These are phyloP conservation scores for Epinotia brunnichana DNA, from an alignment of 2,888 invertebrate species.

Conservation along the genomic window DNA sequence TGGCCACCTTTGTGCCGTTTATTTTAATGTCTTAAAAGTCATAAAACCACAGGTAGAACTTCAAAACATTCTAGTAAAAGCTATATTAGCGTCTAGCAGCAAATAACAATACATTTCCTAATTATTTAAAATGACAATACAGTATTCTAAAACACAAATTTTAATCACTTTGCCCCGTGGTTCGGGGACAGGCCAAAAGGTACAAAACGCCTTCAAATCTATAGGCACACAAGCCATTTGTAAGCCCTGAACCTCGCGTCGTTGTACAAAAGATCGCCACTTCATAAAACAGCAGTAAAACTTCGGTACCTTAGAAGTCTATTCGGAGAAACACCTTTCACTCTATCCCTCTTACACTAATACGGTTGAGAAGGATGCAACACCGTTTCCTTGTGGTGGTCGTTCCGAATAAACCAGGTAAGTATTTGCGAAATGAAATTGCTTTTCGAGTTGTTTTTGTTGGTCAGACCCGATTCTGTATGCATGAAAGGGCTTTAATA, in stretches of 20 bases:
- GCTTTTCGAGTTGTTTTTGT: conserved; percentile 14
- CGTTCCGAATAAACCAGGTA: conserved; percentile 17
- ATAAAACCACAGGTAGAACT: not conserved
- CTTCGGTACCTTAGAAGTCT: conserved; percentile 25
- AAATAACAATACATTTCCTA: conserved; percentile 10
- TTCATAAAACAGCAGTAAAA: conserved; percentile 29
- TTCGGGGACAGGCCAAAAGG: not conserved
- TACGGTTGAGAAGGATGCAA: conserved; percentile 14
- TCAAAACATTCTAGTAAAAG: not conserved
- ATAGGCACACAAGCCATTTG: not conserved
- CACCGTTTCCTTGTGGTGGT: conserved; percentile 13
- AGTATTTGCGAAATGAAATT: conserved; percentile 17
- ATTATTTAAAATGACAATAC: conserved; percentile 25
- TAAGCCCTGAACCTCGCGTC: not conserved
- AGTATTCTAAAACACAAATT: conserved; percentile 20
- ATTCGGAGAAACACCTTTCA: conserved; percentile 10
- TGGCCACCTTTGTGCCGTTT: too few relatives aligned
- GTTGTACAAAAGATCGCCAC: conserved; percentile 12
- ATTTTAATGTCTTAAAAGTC: too few relatives aligned
- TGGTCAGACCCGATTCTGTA: conserved; percentile 18
- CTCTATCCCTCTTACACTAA: conserved; percentile 5
- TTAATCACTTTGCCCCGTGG: not conserved
- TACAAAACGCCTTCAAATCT: not conserved
- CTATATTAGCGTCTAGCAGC: not conserved
- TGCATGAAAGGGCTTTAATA: conserved; percentile 25